Base-by-base conservation (phyloP, 1,140 invertebrate genomes). In the Aricia agestis region DNA sequence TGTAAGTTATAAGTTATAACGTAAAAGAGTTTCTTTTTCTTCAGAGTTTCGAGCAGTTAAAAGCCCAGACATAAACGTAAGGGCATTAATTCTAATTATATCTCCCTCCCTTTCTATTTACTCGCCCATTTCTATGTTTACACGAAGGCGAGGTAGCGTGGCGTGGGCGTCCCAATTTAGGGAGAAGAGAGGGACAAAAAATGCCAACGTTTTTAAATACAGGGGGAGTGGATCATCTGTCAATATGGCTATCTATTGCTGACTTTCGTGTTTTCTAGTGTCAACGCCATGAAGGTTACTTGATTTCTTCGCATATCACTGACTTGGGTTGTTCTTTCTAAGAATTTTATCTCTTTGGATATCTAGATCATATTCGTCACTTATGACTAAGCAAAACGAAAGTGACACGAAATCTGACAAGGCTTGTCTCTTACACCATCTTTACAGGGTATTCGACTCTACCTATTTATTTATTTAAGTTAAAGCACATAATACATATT, bases 71-170 rank as follows among this genome's bases (percentile, higher is more conserved):
- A 15, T 52, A 63, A 63, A 19, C 59, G 25, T 63, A 2, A 15
- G 69, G 73, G 81, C 82, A 83, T 86, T 86, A 81, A 83, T 89
- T 89, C 87, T 91, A 89, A 91, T 91, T 89, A 89, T 89, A 89
- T 80, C 85, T 81, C 86, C 80, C 87, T 88, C 79, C 80, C 81
- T 83, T 84, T 85, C 85, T 89, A 89, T 91, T 89, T 88, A 80
- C 82, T 86, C 83, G 82, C 83, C 77, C 80, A 87, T 87, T 86
- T 80, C 79, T 79, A 82, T 91, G 86, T 91, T 89, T 90, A 90
- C 87, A 86, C 81, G 80, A 85, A 88, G 87, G 83, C 85, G 84
- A 78, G 81, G 72, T 80, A 75, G 82, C 86, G 86, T 89, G 85
- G 82, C 85, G 86, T 89, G 85, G 86, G 86, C 85, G 72, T 75